Base-by-base conservation (phyloP, 2,888 invertebrate genomes). In the Scaptomyza caliginosa region DNA sequence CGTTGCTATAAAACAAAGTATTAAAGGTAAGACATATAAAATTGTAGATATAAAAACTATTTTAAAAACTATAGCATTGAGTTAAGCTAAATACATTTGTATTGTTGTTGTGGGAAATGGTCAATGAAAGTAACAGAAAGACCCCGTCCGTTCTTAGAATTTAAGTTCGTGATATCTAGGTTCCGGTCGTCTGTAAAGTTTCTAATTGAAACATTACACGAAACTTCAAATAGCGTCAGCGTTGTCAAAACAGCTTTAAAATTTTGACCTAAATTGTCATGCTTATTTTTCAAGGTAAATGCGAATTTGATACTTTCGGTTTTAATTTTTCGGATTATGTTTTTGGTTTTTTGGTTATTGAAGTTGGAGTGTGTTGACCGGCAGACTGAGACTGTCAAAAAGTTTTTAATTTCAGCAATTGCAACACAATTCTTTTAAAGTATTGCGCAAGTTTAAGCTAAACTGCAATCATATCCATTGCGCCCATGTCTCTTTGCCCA, bases 301-400 rank as follows among this genome's bases (percentile, higher is more conserved):
- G 65, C 74, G 63, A 82, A 86, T 83, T 75, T 80, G 83, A 86
- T 86, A 86, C 84, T 86, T 83, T 82, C 84, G 56, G 40, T 60
- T 65, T 73, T 79, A 63, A 71, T 43, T 42, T 46, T 21, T 63
- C 28, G 43, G 36, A 72, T 56, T 54, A 40, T 34, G 8, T 45
- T 52, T 63, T 58, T 19, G 42, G 23, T 23, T 63, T 51, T 46
- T n/a, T 45, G 23, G 10, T 48, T 34, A 17, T 40, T 46, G 52
- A 6, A 45, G 34, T 26, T 67, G 50, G 46, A 59, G 72, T 59
- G 58, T 69, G 72, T 69, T 74, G 74, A 69, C 74, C 66, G 50
- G 43, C 43, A 17, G 34, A 21, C 8, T 6, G 28, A 48, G 50
- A 51, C 55, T 65, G 57, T 49, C 46, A 55, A 75, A 63, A 68